Percentiles rank a stretch among this genome's conserved stretches.
These are phyloP conservation scores for Conus canariensis DNA, from an alignment of 2,888 invertebrate species.

Conservation along the genomic window DNA sequence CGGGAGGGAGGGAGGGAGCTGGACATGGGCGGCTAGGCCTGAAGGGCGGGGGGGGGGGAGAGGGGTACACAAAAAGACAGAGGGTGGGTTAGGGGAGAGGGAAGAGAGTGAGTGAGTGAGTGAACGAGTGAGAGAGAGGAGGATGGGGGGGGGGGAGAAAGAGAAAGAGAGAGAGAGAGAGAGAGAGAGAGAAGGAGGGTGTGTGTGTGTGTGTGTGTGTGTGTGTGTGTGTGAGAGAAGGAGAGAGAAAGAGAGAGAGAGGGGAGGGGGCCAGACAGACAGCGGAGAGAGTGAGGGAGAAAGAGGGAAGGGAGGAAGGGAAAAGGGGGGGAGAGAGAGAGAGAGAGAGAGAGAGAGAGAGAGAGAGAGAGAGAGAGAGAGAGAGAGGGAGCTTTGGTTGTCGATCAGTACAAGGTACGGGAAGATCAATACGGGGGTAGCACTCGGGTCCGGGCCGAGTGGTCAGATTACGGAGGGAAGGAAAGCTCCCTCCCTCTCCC, in stretches of 20 bases:
- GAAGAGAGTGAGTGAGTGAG: no score
- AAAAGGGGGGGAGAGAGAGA: slow-evolving; percentile 26
- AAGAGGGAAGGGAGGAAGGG: background rate
- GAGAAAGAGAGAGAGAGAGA: slow-evolving; percentile 42
- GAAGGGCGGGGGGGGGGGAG: background rate
- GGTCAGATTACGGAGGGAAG: background rate
- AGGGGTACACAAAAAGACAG: background rate
- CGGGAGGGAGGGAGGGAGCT: background rate
- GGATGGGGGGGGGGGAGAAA: slow-evolving; percentile 27
- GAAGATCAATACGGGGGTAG: background rate
- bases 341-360: slow-evolving; percentile 35
- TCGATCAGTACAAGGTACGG: background rate
- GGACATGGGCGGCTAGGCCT: background rate
- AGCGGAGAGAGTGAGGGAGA: slow-evolving; percentile 37
- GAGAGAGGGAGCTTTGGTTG: no score
- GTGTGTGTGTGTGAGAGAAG: background rate
- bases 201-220: no score
- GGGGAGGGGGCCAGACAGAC: slow-evolving; percentile 35
- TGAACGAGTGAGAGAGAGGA: background rate
- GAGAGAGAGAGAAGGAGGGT: background rate
- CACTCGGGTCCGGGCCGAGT: background rate
- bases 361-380: slow-evolving; percentile 17
- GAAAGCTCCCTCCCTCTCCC: background rate
- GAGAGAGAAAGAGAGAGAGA: background rate
- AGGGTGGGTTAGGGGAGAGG: background rate